These are phyloP conservation scores for Aspidiotus destructor DNA, from an alignment of 2,888 invertebrate species.

Conservation along the genomic window DNA sequence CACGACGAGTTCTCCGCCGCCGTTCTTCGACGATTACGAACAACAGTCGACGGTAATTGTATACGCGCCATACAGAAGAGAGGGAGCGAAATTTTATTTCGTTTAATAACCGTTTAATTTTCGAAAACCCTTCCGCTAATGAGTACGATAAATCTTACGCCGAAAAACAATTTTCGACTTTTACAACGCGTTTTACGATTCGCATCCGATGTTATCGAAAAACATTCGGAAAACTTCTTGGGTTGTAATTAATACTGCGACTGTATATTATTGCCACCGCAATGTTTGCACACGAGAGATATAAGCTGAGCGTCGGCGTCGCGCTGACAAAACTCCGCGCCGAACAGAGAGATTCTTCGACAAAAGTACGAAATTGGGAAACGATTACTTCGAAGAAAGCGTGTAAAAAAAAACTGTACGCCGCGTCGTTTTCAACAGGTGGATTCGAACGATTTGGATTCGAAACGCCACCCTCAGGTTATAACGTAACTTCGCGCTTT, in stretches of 20 bases:
- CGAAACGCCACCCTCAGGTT: slow-evolving; percentile 3
- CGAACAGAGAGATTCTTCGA: too few species aligned
- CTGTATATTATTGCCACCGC: too few species aligned
- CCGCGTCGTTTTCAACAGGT: slow-evolving; percentile 23
- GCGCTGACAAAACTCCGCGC: too few species aligned
- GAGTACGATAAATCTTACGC: slow-evolving; percentile 1
- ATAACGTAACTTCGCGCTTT: background rate
- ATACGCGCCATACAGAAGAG: background rate
- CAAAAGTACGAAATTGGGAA: background rate
- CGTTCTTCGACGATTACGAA: background rate
- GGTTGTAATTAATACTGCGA: too few species aligned
- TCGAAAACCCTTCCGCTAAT: background rate
- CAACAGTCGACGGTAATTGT: background rate
- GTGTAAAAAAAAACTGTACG: background rate
- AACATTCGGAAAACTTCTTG: too few species aligned
- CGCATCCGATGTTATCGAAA: background rate
- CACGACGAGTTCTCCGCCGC: background rate
- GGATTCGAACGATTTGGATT: slow-evolving; percentile 5
- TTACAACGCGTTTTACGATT: slow-evolving; percentile 4
- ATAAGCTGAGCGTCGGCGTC: too few species aligned
- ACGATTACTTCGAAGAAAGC: background rate
- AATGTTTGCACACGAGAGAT: too few species aligned
- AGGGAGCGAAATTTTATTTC: background rate
- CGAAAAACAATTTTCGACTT: slow-evolving; percentile 2
- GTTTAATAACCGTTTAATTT: background rate